A percentile compares a stretch with the other conserved stretches of the same genome.
Conservation (phyloP, 2,113 vertebrate species). For the Esox niger region DNA sequence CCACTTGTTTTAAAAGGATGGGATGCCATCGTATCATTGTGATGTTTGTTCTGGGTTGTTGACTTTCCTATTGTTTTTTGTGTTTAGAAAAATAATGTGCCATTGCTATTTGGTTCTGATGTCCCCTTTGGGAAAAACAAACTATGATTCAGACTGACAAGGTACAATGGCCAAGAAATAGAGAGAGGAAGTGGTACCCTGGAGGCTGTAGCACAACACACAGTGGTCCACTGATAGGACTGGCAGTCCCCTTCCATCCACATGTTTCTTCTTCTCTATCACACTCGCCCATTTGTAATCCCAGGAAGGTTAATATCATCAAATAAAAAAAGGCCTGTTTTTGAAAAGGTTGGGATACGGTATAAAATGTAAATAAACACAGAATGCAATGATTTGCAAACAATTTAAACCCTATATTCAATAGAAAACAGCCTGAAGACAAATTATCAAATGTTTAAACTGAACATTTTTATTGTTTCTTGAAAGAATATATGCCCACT, state of each 20-base stretch:
- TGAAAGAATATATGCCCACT: no score
- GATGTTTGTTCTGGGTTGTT: slow-evolving; percentile 22
- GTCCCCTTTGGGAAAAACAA: slow-evolving; percentile 15
- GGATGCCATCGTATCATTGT: background rate
- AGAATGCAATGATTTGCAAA: no score
- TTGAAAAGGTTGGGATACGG: no score
- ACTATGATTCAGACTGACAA: slow-evolving; percentile 31
- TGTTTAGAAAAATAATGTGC: background rate
- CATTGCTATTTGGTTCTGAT: slow-evolving; percentile 24
- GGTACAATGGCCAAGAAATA: background rate
- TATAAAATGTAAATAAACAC: no score
- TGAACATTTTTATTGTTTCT: no score
- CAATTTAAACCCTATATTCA: no score
- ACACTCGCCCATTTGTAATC: background rate
- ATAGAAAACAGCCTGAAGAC: no score
- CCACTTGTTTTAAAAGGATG: no score
- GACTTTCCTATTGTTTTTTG: background rate
- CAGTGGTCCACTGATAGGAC: slow-evolving; percentile 5
- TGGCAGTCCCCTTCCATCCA: background rate
- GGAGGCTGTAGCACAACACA: background rate
- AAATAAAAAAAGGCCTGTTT: no score
- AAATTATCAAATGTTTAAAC: no score
- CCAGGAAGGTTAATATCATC: no score
- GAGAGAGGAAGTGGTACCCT: slow-evolving; percentile 8
- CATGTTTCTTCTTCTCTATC: slow-evolving; percentile 12